These are phyloP conservation scores for Artibeus lituratus DNA, from an alignment of 2,797 vertebrate species.

Conservation along the genomic window DNA sequence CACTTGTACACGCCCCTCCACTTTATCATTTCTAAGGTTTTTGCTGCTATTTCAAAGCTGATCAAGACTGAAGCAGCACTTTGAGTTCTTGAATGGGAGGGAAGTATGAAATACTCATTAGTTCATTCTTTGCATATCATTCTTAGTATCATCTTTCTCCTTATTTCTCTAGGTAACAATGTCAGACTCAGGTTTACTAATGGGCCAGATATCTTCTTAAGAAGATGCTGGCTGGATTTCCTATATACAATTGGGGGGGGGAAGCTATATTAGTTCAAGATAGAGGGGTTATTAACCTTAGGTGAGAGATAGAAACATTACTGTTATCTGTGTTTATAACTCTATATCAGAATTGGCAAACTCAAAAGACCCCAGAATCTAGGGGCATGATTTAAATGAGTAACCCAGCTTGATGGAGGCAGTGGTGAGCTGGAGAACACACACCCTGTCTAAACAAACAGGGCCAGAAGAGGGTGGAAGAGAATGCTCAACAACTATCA, in stretches of 20 bases:
- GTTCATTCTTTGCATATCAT: neutral
- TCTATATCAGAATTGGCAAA: neutral
- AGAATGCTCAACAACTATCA: neutral
- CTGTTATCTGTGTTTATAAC: neutral
- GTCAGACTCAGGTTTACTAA: neutral
- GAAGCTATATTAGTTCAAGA: neutral
- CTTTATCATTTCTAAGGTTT: neutral
- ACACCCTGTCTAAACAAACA: neutral
- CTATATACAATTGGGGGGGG: neutral
- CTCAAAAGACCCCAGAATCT: neutral
- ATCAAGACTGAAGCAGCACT: neutral
- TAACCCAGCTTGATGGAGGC: neutral
- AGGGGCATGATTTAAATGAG: neutral
- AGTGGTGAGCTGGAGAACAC: neutral
- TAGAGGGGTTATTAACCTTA: neutral
- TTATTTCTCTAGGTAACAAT: neutral
- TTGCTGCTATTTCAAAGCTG: neutral
- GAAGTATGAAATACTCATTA: neutral
- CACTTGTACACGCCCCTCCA: neutral
- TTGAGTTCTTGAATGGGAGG: neutral
- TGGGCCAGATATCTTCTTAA: neutral
- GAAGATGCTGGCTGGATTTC: neutral
- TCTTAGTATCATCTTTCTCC: neutral
- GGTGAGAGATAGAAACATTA: neutral
- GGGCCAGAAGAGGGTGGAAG: neutral